Percentiles rank a stretch among this genome's conserved stretches.
Evolutionary conservation across 35 echinoderm and acorn worm species (phyloP).

Genomic region (Hemicentrotus pulcherrimus): DNA sequence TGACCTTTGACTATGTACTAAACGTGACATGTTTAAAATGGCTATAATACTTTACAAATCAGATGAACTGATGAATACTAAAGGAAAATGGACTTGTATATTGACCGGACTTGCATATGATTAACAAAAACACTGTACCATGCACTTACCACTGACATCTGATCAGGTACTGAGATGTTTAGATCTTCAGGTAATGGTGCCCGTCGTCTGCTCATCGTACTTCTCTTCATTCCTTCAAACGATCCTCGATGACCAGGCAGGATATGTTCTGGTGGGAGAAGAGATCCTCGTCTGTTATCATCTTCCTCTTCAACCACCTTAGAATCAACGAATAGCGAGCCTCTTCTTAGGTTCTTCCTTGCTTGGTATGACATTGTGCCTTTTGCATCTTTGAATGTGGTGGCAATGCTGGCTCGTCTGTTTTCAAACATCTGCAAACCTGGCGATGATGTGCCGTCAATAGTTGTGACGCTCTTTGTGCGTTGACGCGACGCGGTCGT

Average conservation of each 20-base stretch:
- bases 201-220: not conserved
- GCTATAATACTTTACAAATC: no score
- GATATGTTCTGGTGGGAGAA: not conserved
- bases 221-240: not conserved
- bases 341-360: conserved; percentile 25
- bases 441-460: not conserved
- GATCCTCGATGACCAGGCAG: conserved; percentile 6
- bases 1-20: no score
- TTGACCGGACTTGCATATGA: no score
- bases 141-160: conserved; percentile 20
- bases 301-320: not conserved
- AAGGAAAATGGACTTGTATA: no score
- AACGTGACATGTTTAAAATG: no score
- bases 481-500: not conserved
- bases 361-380: conserved; percentile 15
- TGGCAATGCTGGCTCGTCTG: conserved; percentile 19
- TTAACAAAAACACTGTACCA: no score
- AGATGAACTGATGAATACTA: no score
- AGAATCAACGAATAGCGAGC: not conserved
- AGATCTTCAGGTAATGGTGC: not conserved
- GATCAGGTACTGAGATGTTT: not conserved
- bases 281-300: not conserved
- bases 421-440: conserved; percentile 29
- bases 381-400: not conserved
- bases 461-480: not conserved